A percentile compares a stretch with the other conserved stretches of the same genome.
These are phyloP conservation scores for Serranus cabrilla DNA, from an alignment of 2,797 vertebrate species.

Conservation along the genomic window DNA sequence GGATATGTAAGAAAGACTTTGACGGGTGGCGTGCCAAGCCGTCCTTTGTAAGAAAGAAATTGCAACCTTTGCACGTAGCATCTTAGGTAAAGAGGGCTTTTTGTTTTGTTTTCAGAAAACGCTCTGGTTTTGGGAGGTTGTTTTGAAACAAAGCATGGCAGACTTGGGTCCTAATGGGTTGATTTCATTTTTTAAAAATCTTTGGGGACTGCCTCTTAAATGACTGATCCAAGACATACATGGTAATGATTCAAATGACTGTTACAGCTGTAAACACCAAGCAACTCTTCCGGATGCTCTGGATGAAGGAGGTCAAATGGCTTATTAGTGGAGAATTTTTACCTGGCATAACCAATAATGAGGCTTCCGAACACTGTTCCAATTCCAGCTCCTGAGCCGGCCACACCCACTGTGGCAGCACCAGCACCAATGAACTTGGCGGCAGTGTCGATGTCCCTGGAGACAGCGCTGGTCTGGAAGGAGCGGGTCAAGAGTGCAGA, in stretches of 20 bases:
- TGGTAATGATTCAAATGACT: no score
- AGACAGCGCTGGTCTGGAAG: conserved; percentile 89
- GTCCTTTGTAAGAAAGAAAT: no score
- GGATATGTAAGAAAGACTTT: no score
- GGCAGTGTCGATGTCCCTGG: conserved; percentile 93
- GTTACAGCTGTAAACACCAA: not conserved
- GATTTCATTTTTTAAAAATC: no score
- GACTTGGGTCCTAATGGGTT: no score
- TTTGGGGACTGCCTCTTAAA: no score
- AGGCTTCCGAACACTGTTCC: conserved; percentile 97
- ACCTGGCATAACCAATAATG: conserved; percentile 98
- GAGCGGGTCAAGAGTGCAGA: conserved; percentile 78
- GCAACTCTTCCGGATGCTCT: not conserved
- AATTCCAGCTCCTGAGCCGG: conserved; percentile 95
- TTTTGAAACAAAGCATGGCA: no score
- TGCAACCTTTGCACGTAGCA: no score
- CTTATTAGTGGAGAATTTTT: not conserved
- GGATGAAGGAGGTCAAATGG: not conserved
- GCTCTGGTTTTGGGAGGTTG: no score
- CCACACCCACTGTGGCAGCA: conserved; percentile 96
- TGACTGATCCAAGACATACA: not conserved
- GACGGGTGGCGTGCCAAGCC: no score
- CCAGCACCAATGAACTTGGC: conserved; percentile 98
- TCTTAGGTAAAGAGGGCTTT: no score
- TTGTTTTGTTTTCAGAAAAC: no score